Base-by-base conservation (phyloP, 1,140 invertebrate species). In the Drosophila melanica region DNA sequence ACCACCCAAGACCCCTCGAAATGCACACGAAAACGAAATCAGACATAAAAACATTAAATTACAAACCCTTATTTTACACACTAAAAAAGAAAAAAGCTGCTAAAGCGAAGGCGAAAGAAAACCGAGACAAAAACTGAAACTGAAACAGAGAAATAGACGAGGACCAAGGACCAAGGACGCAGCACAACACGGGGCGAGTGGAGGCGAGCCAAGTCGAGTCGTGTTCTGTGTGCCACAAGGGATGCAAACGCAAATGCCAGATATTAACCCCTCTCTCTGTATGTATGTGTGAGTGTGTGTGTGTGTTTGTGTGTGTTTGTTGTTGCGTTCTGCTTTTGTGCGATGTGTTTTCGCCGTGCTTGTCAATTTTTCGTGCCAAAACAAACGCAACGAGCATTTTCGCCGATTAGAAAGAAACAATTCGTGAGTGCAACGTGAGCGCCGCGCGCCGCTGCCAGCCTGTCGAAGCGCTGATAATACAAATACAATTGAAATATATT, bases 31-130 rank as follows among this genome's bases (percentile, higher is more conserved):
- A 90, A 90, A 90, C 82, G 79, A 91, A 91, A 91, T 91, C 90
- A 91, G 90, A 91, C 90, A 87, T 75, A 91, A 91, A 90, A 90
- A 91, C 85, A 91, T 91, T 91, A 87, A 89, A 90, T 87, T 91
- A 76, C 81, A 86, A 91, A 91, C 90, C 90, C 90, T 91, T 91
- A 91, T 91, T 91, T 87, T 73, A 53, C 66, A 90, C 77, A 85
- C 85, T 69, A 59, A 64, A 60, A 78, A 69, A 74, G 33, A 67
- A 45, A 20, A 73, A 76, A 72, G 62, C 63, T 68, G 39, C 20
- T 54, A 70, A 68, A 63, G 69, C 45, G 58, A 64, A 69, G 62
- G 67, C 45, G 62, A 64, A 73, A 57, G 64, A 59, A 79, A 77
- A 75, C 58, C 79, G 71, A 75, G 71, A 76, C 74, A 68, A 70